These are phyloP conservation scores for Kuschelorhynchus macadamiae DNA, from an alignment of 2,888 invertebrate species.

Conservation along the genomic window DNA sequence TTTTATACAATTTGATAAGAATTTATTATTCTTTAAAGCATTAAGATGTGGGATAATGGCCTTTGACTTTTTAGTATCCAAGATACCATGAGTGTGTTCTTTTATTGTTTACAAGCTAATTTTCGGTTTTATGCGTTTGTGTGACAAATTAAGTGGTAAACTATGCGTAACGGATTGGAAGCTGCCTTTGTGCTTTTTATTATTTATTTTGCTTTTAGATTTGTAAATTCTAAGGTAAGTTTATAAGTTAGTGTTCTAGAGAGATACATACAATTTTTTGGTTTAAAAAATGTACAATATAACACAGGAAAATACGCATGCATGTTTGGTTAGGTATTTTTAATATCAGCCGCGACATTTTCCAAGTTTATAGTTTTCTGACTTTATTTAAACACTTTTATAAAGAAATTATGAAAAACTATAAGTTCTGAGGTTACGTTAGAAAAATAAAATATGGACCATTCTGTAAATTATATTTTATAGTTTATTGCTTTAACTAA, in stretches of 20 bases:
- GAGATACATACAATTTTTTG: no score
- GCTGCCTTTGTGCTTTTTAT: conserved; percentile 41
- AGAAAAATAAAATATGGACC: no score
- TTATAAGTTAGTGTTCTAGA: no score
- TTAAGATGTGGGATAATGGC: conserved; percentile 9
- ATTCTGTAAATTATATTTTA: no score
- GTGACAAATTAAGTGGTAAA: conserved; percentile 22
- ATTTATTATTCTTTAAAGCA: conserved; percentile 9
- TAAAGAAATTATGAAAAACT: no score
- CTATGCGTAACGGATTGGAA: conserved; percentile 36
- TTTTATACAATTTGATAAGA: conserved; percentile 13
- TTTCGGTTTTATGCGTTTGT: conserved; percentile 19
- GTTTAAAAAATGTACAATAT: background rate
- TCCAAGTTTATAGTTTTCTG: no score
- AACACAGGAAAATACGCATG: no score
- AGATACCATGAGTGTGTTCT: conserved; percentile 28
- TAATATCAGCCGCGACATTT: no score
- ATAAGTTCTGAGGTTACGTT: no score
- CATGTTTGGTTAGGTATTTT: no score
- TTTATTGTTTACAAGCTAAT: conserved; percentile 12
- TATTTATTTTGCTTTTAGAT: conserved; percentile 47
- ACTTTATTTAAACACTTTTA: no score
- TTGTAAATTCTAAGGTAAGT: conserved; percentile 51
- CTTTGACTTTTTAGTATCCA: conserved; percentile 2
- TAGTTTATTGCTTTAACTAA: no score